Evolutionary conservation across 2,797 vertebrate genomes (phyloP).

Genomic region (Tragelaphus eurycerus): DNA sequence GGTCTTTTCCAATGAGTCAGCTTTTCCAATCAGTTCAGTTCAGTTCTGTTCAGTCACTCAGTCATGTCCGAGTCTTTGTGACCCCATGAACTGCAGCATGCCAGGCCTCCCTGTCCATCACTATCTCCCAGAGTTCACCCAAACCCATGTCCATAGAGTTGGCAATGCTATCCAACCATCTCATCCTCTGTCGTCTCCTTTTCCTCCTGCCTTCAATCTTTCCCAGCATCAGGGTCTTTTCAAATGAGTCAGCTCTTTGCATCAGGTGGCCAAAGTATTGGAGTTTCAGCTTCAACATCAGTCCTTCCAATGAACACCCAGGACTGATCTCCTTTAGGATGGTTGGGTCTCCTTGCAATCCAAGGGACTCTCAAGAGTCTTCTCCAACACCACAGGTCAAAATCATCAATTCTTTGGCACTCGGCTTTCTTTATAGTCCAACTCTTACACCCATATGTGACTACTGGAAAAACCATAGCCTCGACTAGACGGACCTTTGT

Average conservation of each 20-base stretch:
- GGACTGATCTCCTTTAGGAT: background rate
- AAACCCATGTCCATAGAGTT: background rate
- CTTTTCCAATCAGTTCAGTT: background rate
- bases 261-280: background rate
- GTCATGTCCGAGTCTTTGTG: fast-evolving
- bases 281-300: background rate
- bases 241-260: background rate
- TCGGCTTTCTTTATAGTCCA: too few species aligned
- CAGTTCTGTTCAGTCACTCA: background rate
- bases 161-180: background rate
- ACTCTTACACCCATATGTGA: too few species aligned
- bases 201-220: background rate
- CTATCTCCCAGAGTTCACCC: background rate
- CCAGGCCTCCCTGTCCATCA: background rate
- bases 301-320: background rate
- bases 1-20: background rate
- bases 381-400: background rate
- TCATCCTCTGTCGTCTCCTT: background rate
- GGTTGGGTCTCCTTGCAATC: background rate
- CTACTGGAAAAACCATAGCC: too few species aligned
- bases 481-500: too few species aligned
- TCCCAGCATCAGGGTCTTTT: background rate
- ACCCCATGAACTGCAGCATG: background rate
- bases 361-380: background rate
- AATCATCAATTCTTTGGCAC: background rate